These are phyloP conservation scores for Charadrius vociferus DNA, from an alignment of 2,113 vertebrate genomes.

Conservation along the genomic window DNA sequence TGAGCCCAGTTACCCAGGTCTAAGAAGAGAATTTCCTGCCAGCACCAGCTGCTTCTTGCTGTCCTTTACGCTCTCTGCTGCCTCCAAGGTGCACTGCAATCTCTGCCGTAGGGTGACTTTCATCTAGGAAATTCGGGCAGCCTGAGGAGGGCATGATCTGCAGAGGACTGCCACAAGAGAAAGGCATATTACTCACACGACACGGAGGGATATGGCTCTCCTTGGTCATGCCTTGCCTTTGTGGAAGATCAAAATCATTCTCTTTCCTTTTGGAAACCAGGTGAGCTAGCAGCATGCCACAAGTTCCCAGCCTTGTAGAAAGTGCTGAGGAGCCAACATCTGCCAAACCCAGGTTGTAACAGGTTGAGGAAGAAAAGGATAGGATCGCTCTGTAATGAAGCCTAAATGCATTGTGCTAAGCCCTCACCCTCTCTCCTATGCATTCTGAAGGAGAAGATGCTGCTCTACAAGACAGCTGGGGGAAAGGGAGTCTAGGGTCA, in stretches of 20 bases:
- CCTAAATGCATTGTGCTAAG: background rate
- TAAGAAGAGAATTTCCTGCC: background rate
- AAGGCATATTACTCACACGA: background rate
- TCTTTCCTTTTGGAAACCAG: background rate
- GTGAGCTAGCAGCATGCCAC: background rate
- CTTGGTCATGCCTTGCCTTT: background rate
- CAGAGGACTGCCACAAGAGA: background rate
- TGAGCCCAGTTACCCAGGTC: background rate
- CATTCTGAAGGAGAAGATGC: background rate
- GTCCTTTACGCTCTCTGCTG: background rate
- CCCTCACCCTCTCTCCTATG: background rate
- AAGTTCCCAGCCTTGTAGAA: background rate
- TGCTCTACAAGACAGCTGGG: background rate
- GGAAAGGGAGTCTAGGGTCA: background rate
- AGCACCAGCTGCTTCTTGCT: background rate
- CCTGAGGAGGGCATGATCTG: background rate
- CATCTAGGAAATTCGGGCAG: rapidly evolving
- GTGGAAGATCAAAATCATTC: background rate
- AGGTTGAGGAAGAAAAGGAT: background rate
- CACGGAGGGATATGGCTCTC: background rate
- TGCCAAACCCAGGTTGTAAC: background rate
- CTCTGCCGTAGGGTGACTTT: background rate
- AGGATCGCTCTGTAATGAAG: background rate
- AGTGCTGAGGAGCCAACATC: rapidly evolving
- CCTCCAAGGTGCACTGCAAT: background rate